A percentile compares a stretch with the other conserved stretches of the same genome.
These are phyloP conservation scores for Megaceryle alcyon DNA, from an alignment of 2,797 vertebrate genomes.

Conservation along the genomic window DNA sequence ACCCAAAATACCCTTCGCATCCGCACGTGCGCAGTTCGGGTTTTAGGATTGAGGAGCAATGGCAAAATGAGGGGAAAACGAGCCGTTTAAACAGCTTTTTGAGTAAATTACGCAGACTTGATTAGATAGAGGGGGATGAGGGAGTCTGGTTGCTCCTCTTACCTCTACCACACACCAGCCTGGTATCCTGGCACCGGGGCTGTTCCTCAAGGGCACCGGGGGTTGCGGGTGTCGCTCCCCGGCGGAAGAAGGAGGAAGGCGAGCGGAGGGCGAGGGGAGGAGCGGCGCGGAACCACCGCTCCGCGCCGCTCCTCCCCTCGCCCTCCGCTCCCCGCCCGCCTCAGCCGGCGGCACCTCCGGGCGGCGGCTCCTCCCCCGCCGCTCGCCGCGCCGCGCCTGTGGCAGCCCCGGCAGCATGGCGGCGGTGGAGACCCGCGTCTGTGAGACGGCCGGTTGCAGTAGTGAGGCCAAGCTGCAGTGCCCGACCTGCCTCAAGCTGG, in stretches of 20 bases:
- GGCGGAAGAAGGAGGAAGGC: neutral
- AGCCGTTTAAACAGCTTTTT: too few relatives aligned
- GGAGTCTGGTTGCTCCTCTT: neutral
- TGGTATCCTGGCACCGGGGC: too few relatives aligned
- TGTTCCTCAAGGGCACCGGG: neutral
- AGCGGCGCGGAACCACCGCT: neutral
- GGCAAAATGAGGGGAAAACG: neutral
- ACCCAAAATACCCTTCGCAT: neutral
- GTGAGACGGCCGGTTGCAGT: slow-evolving; percentile 92
- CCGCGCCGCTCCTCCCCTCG: too few relatives aligned
- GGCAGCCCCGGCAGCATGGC: slow-evolving; percentile 82
- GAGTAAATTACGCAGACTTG: too few relatives aligned
- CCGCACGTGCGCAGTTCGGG: rapidly evolving
- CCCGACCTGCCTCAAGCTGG: slow-evolving; percentile 97
- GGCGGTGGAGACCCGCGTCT: slow-evolving; percentile 89
- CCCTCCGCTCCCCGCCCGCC: neutral
- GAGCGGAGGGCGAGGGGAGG: neutral
- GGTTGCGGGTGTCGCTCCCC: too few relatives aligned
- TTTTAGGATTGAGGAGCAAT: neutral
- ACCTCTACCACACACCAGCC: neutral
- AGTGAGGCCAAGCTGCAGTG: slow-evolving; percentile 97
- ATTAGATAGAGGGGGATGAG: neutral
- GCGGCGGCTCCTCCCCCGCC: slow-evolving; percentile 50
- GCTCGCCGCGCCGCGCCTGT: neutral
- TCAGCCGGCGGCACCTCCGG: slow-evolving; percentile 43